phyloP scores from a whole-genome alignment of 1,140 invertebrate species.

The Paraescarpia echinospica region DNA sequence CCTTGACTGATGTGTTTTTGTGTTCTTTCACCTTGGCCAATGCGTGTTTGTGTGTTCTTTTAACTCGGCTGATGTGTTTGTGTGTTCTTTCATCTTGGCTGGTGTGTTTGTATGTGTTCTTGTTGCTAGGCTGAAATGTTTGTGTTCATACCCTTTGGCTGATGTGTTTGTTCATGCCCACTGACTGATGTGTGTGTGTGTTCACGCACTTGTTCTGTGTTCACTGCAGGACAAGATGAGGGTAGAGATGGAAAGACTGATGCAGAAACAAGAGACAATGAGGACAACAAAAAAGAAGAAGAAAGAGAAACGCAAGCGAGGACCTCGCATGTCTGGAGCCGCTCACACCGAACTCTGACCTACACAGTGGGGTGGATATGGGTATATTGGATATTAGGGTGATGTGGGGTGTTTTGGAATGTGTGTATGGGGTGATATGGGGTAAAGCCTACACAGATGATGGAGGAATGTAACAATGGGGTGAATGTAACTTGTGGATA shows the following conservation, averaged over 20 bases:
- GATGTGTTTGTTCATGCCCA: not conserved
- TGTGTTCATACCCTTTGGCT: not conserved
- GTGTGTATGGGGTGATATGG: not conserved
- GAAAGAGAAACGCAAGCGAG: constrained; percentile 8
- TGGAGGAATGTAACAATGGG: not conserved
- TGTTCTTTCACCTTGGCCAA: too few species aligned
- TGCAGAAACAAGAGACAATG: not conserved
- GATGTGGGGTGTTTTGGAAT: too few species aligned
- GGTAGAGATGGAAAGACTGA: constrained; percentile 1
- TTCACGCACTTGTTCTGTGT: not conserved
- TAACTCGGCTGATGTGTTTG: too few species aligned
- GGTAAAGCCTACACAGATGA: not conserved
- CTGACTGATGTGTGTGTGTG: not conserved
- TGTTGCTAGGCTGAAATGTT: not conserved
- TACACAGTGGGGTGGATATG: not conserved
- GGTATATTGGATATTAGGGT: too few species aligned
- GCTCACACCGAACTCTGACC: not conserved
- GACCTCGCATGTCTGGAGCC: not conserved
- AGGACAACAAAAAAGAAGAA: constrained; percentile 1
- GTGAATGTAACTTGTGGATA: not conserved
- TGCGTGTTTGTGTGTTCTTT: too few species aligned
- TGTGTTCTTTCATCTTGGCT: too few species aligned
- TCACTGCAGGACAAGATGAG: not conserved
- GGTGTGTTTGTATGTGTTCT: too few species aligned
- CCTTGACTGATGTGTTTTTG: too few species aligned